These are phyloP conservation scores for Platycercus adscitus DNA, from an alignment of 2,113 vertebrate genomes.

Conservation along the genomic window DNA sequence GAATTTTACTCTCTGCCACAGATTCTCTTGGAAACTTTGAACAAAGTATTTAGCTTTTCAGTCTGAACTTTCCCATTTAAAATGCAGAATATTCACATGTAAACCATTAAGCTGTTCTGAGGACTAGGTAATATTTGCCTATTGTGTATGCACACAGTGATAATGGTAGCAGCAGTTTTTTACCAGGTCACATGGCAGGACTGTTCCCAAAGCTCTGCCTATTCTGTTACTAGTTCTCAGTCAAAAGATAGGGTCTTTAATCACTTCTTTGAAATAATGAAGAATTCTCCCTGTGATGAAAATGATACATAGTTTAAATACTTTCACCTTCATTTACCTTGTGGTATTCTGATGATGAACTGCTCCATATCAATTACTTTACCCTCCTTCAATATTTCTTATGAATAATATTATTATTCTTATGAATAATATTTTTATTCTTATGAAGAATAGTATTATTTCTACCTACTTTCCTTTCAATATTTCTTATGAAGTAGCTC, in stretches of 20 bases:
- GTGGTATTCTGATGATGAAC: not conserved
- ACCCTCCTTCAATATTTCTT: not conserved
- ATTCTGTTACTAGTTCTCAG: not conserved
- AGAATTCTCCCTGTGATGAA: not conserved
- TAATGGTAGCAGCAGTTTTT: not conserved
- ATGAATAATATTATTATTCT: not conserved
- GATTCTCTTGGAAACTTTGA: not conserved
- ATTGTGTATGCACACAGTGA: not conserved
- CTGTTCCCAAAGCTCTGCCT: not conserved
- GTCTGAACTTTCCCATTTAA: not conserved
- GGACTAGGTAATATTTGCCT: not conserved
- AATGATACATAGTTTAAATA: not conserved
- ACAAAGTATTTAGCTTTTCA: not conserved
- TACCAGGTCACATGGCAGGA: not conserved
- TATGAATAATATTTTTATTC: not conserved
- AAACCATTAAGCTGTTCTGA: not conserved
- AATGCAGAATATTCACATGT: not conserved
- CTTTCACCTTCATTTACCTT: not conserved
- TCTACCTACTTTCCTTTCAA: not conserved
- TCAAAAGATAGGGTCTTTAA: not conserved
- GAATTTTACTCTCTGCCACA: not conserved
- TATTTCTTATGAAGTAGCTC: not conserved
- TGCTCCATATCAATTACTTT: not conserved
- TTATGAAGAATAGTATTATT: not conserved
- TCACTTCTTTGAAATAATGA: not conserved